Conservation (phyloP, 2,888 invertebrate species). For the Mesodorylaimus sp. region DNA sequence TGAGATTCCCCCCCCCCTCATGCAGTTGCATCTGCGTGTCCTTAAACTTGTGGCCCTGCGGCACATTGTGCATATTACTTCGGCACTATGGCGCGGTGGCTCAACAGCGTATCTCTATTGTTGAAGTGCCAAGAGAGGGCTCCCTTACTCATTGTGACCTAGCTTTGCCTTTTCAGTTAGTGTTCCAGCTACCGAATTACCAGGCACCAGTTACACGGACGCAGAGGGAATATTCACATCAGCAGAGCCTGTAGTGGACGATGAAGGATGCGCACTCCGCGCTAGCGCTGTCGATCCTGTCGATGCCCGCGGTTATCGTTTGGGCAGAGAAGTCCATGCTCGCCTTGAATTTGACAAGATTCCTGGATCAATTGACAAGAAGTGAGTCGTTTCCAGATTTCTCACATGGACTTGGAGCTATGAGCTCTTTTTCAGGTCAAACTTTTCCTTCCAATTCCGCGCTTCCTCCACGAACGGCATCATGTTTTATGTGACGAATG, state of each 20-base stretch:
- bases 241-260: too few relatives aligned
- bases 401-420: background rate
- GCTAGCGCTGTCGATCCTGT: background rate
- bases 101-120: too few relatives aligned
- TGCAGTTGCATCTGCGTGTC: background rate
- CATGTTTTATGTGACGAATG: slow-evolving; percentile 53
- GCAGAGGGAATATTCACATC: too few relatives aligned
- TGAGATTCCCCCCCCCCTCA: background rate
- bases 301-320: slow-evolving; percentile 28
- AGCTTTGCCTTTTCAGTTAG: too few relatives aligned
- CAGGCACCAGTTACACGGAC: too few relatives aligned
- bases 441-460: slow-evolving; percentile 58
- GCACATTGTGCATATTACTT: too few relatives aligned
- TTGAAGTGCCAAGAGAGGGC: too few relatives aligned
- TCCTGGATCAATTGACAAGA: slow-evolving; percentile 21
- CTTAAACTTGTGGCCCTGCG: too few relatives aligned
- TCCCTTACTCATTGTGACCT: too few relatives aligned
- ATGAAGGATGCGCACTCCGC: too few relatives aligned
- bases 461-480: slow-evolving; percentile 59
- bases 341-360: slow-evolving; percentile 29
- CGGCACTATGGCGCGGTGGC: too few relatives aligned
- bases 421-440: slow-evolving; percentile 21
- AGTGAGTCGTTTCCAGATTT: slow-evolving; percentile 10
- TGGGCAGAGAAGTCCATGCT: slow-evolving; percentile 29
- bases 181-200: too few relatives aligned